phyloP scores from a whole-genome alignment of 1,140 invertebrate species.

The Varroa destructor region DNA sequence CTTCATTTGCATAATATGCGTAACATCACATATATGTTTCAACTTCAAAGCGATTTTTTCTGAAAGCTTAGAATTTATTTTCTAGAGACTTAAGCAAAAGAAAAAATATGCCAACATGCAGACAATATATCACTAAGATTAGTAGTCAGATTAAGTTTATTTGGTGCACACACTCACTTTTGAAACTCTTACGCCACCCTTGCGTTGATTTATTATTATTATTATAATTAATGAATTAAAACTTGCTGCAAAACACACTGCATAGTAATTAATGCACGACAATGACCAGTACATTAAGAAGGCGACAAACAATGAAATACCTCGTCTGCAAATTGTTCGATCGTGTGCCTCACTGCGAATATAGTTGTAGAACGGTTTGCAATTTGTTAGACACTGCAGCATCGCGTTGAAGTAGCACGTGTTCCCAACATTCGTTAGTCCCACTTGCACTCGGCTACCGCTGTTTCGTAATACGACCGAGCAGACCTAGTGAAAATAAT shows the following conservation, averaged over 20 bases:
- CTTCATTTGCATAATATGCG: no score
- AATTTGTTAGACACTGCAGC: constrained; percentile 24
- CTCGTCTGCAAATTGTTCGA: constrained; percentile 6
- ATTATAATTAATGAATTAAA: no score
- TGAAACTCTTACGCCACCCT: no score
- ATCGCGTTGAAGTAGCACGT: constrained; percentile 23
- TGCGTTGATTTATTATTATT: no score
- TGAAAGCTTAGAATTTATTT: background rate
- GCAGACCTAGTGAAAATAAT: no score
- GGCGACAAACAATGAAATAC: background rate
- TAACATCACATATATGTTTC: no score
- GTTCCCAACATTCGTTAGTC: constrained; percentile 14
- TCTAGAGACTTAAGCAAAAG: background rate
- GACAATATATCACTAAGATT: no score
- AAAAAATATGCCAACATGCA: no score
- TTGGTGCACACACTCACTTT: no score
- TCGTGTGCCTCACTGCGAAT: constrained; percentile 15
- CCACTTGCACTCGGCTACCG: constrained; percentile 17
- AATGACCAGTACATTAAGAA: background rate
- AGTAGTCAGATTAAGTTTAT: no score
- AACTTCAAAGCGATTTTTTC: background rate
- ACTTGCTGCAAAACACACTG: no score
- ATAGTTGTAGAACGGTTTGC: constrained; percentile 27
- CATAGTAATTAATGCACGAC: no score
- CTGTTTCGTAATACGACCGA: constrained; percentile 7